A percentile compares a stretch with the other conserved stretches of the same genome.
Evolutionary conservation across 2,888 invertebrate species (phyloP).

Genomic region (Melipona beecheii): DNA sequence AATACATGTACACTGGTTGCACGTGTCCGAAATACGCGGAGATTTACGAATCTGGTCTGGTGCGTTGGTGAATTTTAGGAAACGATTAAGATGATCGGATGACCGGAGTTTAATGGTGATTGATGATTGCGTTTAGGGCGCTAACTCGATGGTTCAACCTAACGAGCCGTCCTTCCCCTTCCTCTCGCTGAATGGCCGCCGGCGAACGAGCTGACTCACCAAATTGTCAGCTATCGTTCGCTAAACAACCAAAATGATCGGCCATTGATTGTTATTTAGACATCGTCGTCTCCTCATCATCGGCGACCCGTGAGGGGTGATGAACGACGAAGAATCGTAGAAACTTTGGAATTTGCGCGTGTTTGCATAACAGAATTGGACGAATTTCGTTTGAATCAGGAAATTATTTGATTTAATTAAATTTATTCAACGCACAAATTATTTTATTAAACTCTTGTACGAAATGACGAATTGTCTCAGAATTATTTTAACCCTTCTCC

Average conservation of each 20-base stretch:
- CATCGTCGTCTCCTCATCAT: constrained; percentile 28
- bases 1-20: neutral
- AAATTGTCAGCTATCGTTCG: constrained; percentile 59
- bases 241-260: constrained; percentile 64
- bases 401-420: neutral
- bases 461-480: too few relatives aligned
- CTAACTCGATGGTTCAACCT: constrained; percentile 52
- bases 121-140: constrained; percentile 61
- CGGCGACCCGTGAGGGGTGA: neutral
- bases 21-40: neutral
- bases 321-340: neutral
- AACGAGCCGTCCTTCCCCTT: constrained; percentile 41
- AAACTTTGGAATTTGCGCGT: neutral
- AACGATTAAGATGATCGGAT: constrained; percentile 67
- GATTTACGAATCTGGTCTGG: constrained; percentile 35
- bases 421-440: too few relatives aligned
- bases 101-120: constrained; percentile 63
- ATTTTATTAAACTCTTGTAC: too few relatives aligned
- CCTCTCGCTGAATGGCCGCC: neutral
- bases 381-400: neutral
- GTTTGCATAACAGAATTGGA: neutral
- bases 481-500: too few relatives aligned
- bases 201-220: constrained; percentile 41
- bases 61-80: constrained; percentile 51
- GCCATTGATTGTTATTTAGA: constrained; percentile 36